Conservation (phyloP, 2,113 vertebrate genomes). For the Chrysochloris asiatica region DNA sequence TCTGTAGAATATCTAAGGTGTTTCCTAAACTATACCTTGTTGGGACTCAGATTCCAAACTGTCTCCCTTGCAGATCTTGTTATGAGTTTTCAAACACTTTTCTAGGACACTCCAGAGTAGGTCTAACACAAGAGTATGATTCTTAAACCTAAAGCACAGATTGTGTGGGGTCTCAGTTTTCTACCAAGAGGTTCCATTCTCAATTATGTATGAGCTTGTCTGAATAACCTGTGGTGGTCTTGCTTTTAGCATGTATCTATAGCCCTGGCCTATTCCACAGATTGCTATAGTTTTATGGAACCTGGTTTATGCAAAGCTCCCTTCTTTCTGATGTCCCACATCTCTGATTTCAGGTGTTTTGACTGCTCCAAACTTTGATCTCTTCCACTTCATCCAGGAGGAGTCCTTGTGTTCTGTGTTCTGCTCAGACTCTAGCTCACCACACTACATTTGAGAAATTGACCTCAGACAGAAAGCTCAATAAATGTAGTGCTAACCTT, state of each 20-base stretch:
- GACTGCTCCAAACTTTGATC: no score
- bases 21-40: no score
- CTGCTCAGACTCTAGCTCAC: not conserved
- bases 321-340: no score
- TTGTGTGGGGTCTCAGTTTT: not conserved
- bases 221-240: not conserved
- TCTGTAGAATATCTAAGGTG: no score
- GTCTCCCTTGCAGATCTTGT: not conserved
- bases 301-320: rapidly evolving
- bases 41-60: not conserved
- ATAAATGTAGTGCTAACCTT: not conserved
- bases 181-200: not conserved
- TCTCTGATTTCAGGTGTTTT: no score
- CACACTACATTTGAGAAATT: not conserved
- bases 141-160: not conserved
- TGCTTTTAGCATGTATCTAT: not conserved
- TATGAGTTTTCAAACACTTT: not conserved
- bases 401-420: not conserved
- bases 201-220: not conserved
- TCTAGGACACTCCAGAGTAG: not conserved
- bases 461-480: not conserved
- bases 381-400: not conserved
- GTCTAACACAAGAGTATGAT: not conserved
- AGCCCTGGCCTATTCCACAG: no score
- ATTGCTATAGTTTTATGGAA: rapidly evolving